Percentiles rank a stretch among this genome's conserved stretches.
Conservation (phyloP, 2,797 vertebrate genomes). For the Tolypeutes matacus region DNA sequence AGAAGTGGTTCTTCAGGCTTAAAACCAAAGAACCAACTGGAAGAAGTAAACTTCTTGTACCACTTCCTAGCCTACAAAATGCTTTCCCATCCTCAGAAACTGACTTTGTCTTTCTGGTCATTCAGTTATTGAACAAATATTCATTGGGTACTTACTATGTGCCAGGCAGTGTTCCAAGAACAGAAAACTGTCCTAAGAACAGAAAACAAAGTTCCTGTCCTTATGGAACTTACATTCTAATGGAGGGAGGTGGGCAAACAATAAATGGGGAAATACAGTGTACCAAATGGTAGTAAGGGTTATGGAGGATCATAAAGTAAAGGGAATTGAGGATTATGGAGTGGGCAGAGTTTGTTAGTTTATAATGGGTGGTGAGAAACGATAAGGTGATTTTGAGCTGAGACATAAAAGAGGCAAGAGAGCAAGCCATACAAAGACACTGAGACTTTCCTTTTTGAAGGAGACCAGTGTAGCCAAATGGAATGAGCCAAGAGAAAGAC, state of each 20-base stretch:
- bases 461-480: background rate
- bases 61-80: conserved; percentile 30
- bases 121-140: background rate
- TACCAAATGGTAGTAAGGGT: background rate
- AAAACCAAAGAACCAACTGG: conserved; percentile 42
- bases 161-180: background rate
- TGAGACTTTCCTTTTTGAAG: conserved; percentile 40
- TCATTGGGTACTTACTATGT: background rate
- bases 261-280: background rate
- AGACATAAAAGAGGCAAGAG: background rate
- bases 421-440: background rate
- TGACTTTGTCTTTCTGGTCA: conserved; percentile 39
- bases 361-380: conserved; percentile 44
- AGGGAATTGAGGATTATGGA: background rate
- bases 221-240: conserved; percentile 42
- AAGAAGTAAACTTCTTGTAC: conserved; percentile 30
- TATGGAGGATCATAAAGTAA: background rate
- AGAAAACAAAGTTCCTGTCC: conserved; percentile 28
- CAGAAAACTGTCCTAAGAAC: conserved; percentile 37
- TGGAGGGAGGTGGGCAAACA: background rate
- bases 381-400: conserved; percentile 2
- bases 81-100: conserved; percentile 22
- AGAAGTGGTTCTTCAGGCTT: conserved; percentile 52
- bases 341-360: conserved; percentile 7
- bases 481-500: background rate